phyloP scores from a whole-genome alignment of 2,797 vertebrate species.

The Periophthalmus magnuspinnatus region DNA sequence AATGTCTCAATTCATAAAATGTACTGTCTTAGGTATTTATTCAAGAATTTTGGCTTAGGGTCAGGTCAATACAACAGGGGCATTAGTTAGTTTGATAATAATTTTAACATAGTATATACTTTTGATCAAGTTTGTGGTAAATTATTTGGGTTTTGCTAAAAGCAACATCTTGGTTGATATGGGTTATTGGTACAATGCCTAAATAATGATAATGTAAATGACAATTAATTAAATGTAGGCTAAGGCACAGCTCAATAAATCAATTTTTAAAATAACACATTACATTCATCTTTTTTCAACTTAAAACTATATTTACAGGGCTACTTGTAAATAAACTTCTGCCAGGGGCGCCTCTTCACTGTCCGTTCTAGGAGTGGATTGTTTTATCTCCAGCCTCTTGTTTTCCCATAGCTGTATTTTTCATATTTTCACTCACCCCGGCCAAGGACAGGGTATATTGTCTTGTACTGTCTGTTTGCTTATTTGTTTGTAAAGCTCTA shows the following conservation, averaged over 20 bases:
- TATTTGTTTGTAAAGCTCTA: constrained; percentile 6
- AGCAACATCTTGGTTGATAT: background rate
- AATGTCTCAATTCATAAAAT: background rate
- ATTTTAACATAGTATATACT: background rate
- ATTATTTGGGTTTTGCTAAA: background rate
- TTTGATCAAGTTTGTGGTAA: no score
- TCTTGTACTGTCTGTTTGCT: constrained; percentile 2
- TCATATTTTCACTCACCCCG: constrained; percentile 5
- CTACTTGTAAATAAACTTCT: no score
- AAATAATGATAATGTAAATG: background rate
- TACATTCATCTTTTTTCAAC: no score
- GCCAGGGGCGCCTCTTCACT: background rate
- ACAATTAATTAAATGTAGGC: background rate
- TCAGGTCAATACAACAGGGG: no score
- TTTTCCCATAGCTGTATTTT: background rate
- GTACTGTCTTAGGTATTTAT: no score
- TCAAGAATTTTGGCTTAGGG: no score
- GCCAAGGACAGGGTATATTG: background rate
- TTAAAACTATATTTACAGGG: no score
- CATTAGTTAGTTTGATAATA: no score
- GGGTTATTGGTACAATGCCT: background rate
- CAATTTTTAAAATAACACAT: no score
- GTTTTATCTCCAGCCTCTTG: background rate
- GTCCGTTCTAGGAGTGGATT: background rate
- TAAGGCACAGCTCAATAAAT: background rate